These are phyloP conservation scores for Phaethon lepturus DNA, from an alignment of 2,113 vertebrate genomes.

Conservation along the genomic window DNA sequence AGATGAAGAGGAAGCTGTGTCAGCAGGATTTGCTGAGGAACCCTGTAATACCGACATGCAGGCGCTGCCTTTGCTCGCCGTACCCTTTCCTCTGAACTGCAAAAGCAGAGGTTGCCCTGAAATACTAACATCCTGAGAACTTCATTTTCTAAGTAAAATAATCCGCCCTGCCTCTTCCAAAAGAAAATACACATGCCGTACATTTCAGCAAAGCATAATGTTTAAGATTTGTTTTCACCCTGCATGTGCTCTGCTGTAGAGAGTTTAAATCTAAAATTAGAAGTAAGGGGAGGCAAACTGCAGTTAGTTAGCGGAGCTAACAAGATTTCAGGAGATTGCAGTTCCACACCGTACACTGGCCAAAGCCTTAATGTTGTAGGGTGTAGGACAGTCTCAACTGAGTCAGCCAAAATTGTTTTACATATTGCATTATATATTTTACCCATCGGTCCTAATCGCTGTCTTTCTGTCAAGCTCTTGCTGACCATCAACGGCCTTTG, in stretches of 20 bases:
- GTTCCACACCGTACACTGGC: background rate
- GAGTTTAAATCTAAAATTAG: background rate
- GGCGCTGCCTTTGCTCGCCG: background rate
- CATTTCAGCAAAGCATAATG: background rate
- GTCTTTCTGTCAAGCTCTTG: background rate
- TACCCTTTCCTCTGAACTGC: background rate
- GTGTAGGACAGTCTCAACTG: background rate
- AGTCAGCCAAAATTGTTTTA: background rate
- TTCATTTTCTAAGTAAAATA: background rate
- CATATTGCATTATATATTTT: background rate
- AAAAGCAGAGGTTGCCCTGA: background rate
- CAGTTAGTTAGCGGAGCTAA: background rate
- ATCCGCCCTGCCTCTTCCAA: background rate
- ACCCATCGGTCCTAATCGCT: background rate
- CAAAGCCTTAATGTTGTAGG: background rate
- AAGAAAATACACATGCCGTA: background rate
- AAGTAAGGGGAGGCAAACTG: background rate
- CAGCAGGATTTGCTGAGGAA: constrained; percentile 26
- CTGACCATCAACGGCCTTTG: background rate
- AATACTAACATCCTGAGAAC: background rate
- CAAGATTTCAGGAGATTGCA: background rate
- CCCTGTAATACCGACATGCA: background rate
- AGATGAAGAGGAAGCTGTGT: constrained; percentile 53
- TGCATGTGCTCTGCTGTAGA: background rate
- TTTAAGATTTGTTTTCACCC: background rate